Evolutionary conservation across 2,113 vertebrate species (phyloP).

Genomic region (Chionis minor): DNA sequence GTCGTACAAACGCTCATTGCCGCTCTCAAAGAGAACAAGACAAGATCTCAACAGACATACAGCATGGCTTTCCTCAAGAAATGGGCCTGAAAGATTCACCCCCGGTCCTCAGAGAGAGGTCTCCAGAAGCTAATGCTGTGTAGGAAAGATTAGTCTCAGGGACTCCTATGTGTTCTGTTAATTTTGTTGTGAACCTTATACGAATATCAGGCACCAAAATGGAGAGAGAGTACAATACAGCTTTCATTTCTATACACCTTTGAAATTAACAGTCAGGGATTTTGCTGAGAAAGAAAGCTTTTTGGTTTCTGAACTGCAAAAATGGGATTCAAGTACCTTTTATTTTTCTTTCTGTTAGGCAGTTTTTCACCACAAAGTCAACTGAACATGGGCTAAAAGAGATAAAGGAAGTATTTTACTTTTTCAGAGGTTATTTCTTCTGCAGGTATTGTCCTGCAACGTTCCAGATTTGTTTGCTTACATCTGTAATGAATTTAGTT

Average conservation of each 20-base stretch:
- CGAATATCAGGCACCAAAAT: background rate
- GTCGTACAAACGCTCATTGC: no score
- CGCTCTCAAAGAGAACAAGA: background rate
- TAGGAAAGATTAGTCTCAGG: background rate
- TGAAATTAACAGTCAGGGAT: background rate
- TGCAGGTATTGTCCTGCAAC: background rate
- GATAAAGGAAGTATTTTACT: background rate
- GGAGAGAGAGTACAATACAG: background rate
- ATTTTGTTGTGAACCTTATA: background rate
- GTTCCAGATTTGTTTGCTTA: background rate
- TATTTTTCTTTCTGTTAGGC: background rate
- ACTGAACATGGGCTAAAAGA: background rate
- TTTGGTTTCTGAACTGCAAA: background rate
- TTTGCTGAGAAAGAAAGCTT: background rate
- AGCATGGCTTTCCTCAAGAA: background rate
- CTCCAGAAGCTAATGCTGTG: background rate
- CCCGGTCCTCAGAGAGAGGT: background rate
- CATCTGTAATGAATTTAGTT: background rate
- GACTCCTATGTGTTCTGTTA: background rate
- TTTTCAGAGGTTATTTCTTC: background rate
- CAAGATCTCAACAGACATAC: background rate
- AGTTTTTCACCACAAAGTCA: background rate
- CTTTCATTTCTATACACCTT: fast-evolving
- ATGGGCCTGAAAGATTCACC: background rate
- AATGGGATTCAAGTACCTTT: background rate